Base-by-base conservation (phyloP, 2,113 vertebrate species). In the Lagopus muta region DNA sequence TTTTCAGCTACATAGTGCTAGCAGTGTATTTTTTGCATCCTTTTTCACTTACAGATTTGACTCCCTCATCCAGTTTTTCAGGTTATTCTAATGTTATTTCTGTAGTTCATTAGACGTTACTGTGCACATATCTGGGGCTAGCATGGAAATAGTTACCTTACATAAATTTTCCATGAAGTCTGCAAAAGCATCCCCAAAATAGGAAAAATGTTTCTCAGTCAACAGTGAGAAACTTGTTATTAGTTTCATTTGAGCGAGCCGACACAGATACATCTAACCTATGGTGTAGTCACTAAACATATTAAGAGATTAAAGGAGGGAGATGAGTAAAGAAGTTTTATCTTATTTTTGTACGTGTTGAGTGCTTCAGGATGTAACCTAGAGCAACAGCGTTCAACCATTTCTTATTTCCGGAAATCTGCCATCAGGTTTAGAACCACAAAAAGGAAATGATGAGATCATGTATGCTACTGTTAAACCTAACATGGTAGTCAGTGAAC, bases 371-470 rank as follows among this genome's bases (percentile, higher is more conserved):
- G 48, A 42, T 66, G 28, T 76, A 92, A 69, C 27, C 48, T 61
- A 30, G 47, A 15, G 8, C 61, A 76, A 6, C 43, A 21, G 34
- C 62, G 66, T 1, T 92, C 43, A 89, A 32, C 21, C 28, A 17
- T 40, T 86, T 22, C 66, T 71, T 52, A 32, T 97, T 97, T 97
- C 93, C 20, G 52, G 94, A 92, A 86, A 91, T 40, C 66, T 82
- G 66, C 82, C 82, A 34, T 89, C 60, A 38, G 78, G 70, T 82
- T 77, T 66, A 77, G 89, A 97, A 95, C 95, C 90, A 1, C 97
- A 96, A 10, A 95, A 91, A 97, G 97, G 97, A 98, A 97, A 86
- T 83, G 88, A 5, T 7, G 42, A 60, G 60, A 64, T 91, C 50
- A 0, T 71, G 50, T 36, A 5, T 66, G 60, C 61, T 73, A n/a